Evolutionary conservation across 2,797 vertebrate species (phyloP).

Genomic region (Pseudotriccus pelzelni): DNA sequence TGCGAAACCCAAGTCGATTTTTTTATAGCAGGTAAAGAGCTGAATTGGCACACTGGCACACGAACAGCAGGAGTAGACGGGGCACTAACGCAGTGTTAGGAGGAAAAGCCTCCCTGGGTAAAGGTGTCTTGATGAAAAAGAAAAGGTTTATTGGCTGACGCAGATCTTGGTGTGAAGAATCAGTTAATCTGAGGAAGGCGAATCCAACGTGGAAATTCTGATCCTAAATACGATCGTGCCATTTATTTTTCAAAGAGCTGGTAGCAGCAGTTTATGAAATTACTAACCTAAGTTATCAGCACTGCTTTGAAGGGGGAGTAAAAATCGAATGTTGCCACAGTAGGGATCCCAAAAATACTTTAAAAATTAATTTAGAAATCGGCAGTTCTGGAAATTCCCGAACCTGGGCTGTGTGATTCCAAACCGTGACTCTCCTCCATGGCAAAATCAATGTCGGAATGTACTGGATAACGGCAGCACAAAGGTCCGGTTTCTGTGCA

Average conservation of each 20-base stretch:
- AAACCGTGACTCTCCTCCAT: neutral
- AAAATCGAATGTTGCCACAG: constrained; percentile 2
- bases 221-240: neutral
- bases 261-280: neutral
- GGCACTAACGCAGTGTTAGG: neutral
- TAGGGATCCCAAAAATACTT: neutral
- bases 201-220: neutral
- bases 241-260: neutral
- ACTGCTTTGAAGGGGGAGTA: neutral
- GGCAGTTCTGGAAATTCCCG: neutral
- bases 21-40: neutral
- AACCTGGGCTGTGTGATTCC: neutral
- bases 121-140: neutral
- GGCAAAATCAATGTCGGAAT: constrained; percentile 9
- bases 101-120: neutral
- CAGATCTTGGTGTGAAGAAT: neutral
- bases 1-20: neutral
- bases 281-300: neutral
- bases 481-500: constrained; percentile 43
- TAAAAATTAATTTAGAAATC: neutral
- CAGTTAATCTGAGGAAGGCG: neutral
- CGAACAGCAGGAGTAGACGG: neutral
- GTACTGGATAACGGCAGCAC: constrained; percentile 8
- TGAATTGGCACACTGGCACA: neutral
- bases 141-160: neutral